Base-by-base conservation (phyloP, 2,888 invertebrate species). In the Lasioglossum morio region DNA sequence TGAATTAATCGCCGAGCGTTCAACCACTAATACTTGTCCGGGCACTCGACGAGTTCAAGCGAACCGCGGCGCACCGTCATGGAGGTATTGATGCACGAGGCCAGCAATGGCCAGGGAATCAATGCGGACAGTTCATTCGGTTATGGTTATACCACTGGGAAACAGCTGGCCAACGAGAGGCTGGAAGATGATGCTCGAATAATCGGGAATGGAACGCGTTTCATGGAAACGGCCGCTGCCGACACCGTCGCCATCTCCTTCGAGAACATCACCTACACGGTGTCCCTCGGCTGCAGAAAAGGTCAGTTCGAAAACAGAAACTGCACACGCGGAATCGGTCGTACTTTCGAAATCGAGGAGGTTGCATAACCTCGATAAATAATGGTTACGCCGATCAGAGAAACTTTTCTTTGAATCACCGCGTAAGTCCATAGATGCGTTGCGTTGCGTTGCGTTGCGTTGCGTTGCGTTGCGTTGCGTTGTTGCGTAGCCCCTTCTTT, bases 241-340 rank as follows among this genome's bases (percentile, higher is more conserved):
- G 96, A 96, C 23, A 96, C 96, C 2, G 96, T 98, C 57, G 97
- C 98, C 93, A 96, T 98, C 87, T 96, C 96, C 89, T 98, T 98
- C 94, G 97, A 97, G 84, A 97, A 98, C 92, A 96, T 98, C 87
- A 96, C 96, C 0, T 97, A 97, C 92, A 97, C 96, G 0, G 98
- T 98, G 30, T 96, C 96, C 60, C 95, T 97, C 83, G 98, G 98
- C 88, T 97, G 97, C 90, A 96, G 96, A 92, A 97, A 97, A 96
- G 98, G 98, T 98, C 94, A 95, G 74, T 76, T 12, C 23, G 3
- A 69, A 23, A 23, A 8, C 7, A 19, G 4, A 34, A 16, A 23
- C 34, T 19, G 19, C 10, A 14, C 10, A 19, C 1, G 23, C 34
- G 37, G 3, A 57, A 19, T 23, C 12, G 4, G 12, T 57, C 53